Evolutionary conservation across 30 jellyfish, hydroid and myxozoan species (phyloP).

Genomic region (Rhopilema esculentum): DNA sequence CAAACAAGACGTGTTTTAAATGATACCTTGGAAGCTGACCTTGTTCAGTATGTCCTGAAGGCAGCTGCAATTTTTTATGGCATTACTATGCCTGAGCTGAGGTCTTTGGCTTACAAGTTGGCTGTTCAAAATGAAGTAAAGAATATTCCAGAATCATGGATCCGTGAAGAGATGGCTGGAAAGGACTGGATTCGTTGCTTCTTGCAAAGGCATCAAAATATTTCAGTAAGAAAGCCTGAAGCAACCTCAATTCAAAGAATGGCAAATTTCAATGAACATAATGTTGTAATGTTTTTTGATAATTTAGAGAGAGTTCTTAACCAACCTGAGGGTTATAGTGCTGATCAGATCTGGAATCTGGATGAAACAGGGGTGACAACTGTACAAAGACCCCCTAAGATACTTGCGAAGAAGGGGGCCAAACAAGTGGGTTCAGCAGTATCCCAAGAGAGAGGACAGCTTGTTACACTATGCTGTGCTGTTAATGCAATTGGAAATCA

Average conservation of each 20-base stretch:
- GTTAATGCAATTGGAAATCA: no score
- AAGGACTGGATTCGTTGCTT: conserved; percentile 33
- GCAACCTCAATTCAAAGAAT: conserved; percentile 40
- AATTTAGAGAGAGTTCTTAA: conserved; percentile 16
- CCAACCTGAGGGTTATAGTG: conserved; percentile 1
- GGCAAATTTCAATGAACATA: conserved; percentile 29
- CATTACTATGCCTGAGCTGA: conserved; percentile 29
- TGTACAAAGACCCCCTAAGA: conserved; percentile 27
- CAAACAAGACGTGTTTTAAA: neutral
- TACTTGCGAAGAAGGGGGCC: conserved; percentile 45
- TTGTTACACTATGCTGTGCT: conserved; percentile 46
- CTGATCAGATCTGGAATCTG: conserved; percentile 37
- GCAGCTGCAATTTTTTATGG: conserved; percentile 59
- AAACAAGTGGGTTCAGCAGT: conserved; percentile 66
- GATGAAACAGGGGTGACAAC: conserved; percentile 66
- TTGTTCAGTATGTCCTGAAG: conserved; percentile 28
- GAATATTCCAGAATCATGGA: conserved; percentile 40
- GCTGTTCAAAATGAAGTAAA: conserved; percentile 20
- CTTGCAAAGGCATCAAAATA: conserved; percentile 14
- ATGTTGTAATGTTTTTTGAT: conserved; percentile 14
- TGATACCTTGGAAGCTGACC: conserved; percentile 3
- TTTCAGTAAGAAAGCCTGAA: conserved; percentile 56
- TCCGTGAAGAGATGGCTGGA: conserved; percentile 32
- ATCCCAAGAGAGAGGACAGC: conserved; percentile 56
- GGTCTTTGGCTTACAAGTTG: conserved; percentile 34